These are phyloP conservation scores for Eulimnadia texana DNA, from an alignment of 1,140 invertebrate species.

Conservation along the genomic window DNA sequence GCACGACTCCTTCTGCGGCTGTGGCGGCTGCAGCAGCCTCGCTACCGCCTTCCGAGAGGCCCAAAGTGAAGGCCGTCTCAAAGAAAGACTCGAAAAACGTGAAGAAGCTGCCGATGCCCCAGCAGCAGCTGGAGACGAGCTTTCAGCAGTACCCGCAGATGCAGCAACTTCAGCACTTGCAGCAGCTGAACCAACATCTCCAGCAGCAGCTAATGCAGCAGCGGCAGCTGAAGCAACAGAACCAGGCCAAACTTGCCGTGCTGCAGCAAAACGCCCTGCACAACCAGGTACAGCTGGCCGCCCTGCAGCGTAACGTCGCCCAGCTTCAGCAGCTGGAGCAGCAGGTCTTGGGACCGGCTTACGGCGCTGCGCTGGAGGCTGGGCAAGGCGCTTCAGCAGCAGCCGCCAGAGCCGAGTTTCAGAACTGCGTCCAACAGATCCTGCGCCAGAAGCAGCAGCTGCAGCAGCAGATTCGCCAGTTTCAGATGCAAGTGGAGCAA, in stretches of 20 bases:
- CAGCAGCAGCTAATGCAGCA: conserved; percentile 23
- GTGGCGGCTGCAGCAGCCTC: conserved; percentile 15
- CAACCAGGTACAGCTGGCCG: conserved; percentile 22
- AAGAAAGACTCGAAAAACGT: conserved; percentile 55
- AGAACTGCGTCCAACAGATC: conserved; percentile 23
- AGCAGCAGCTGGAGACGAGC: conserved; percentile 23
- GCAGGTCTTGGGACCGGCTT: conserved; percentile 17
- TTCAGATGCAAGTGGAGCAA: conserved; percentile 21
- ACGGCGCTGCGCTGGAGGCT: conserved; percentile 6
- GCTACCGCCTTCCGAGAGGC: conserved; percentile 41
- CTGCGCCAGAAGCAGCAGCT: conserved; percentile 24
- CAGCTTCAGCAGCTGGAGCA: conserved; percentile 31
- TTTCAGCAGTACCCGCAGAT: conserved; percentile 26
- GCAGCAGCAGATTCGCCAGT: conserved; percentile 22
- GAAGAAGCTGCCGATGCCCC: conserved; percentile 27
- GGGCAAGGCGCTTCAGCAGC: conserved; percentile 12
- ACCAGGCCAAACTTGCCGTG: conserved; percentile 22
- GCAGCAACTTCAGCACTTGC: conserved; percentile 31
- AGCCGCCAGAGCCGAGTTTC: conserved; percentile 21
- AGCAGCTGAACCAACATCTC: conserved; percentile 25
- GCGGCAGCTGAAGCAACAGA: conserved; percentile 24
- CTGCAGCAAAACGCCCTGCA: conserved; percentile 21
- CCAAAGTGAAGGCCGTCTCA: conserved; percentile 59
- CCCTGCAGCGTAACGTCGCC: conserved; percentile 24
- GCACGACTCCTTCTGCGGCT: background rate